A percentile compares a stretch with the other conserved stretches of the same genome.
Conservation (phyloP, 2,888 invertebrate species). For the Sphaerophoria taeniata region DNA sequence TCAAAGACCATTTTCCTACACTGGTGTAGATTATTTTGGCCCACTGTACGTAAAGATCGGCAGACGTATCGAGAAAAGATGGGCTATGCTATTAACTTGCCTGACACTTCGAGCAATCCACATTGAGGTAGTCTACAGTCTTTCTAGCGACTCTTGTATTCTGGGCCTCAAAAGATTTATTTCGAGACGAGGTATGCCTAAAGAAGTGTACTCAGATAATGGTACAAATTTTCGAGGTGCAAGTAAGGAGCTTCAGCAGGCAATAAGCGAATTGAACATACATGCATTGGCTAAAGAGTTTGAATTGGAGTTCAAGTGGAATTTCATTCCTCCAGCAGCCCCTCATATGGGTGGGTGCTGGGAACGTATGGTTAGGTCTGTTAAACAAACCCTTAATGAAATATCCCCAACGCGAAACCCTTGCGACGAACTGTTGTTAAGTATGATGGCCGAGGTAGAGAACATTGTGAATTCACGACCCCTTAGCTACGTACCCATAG, state of each 20-base stretch:
- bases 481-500: too few species aligned
- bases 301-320: conserved; percentile 6
- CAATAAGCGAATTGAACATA: conserved; percentile 3
- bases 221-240: conserved; percentile 64
- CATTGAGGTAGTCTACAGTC: conserved; percentile 13
- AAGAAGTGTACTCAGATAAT: conserved; percentile 55
- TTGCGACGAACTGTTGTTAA: conserved; percentile 1
- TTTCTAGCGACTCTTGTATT: conserved; percentile 58
- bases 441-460: too few species aligned
- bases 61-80: conserved; percentile 17
- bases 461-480: too few species aligned
- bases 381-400: not conserved
- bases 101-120: conserved; percentile 54
- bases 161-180: conserved; percentile 53
- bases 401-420: not conserved
- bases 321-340: too few species aligned
- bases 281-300: conserved; percentile 26
- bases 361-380: not conserved
- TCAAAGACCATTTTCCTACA: too few species aligned
- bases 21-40: not conserved
- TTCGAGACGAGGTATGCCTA: conserved; percentile 51
- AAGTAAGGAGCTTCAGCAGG: conserved; percentile 13
- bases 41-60: not conserved
- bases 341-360: too few species aligned
- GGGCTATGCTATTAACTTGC: conserved; percentile 59